phyloP scores from a whole-genome alignment of 1,140 invertebrate species.

The Anastrepha obliqua region DNA sequence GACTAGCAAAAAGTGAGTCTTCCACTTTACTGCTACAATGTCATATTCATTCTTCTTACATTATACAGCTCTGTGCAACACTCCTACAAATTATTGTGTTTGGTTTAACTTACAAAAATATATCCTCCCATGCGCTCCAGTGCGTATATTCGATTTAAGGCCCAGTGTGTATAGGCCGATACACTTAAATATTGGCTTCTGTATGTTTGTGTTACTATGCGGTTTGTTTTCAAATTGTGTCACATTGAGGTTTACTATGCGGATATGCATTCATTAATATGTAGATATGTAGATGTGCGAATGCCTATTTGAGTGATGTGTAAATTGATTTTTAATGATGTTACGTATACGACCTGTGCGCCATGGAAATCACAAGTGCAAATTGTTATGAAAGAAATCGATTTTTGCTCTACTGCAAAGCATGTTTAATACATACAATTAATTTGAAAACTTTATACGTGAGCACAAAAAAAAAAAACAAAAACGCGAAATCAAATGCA shows the following conservation, averaged over 20 bases:
- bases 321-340: constrained; percentile 34
- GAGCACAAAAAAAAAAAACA: too few species aligned
- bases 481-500: too few species aligned
- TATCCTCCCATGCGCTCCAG: too few species aligned
- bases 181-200: neutral
- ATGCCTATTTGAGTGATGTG: neutral
- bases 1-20: too few species aligned
- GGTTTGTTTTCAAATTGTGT: constrained; percentile 17
- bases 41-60: too few species aligned
- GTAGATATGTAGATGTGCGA: neutral
- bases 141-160: neutral
- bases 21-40: too few species aligned
- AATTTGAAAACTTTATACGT: too few species aligned
- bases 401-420: neutral
- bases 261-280: constrained; percentile 4
- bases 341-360: constrained; percentile 23
- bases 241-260: constrained; percentile 42
- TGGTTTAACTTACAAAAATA: too few species aligned
- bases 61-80: too few species aligned
- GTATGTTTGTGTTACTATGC: neutral
- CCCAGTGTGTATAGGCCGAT: neutral
- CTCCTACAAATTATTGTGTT: too few species aligned
- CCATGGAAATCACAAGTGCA: constrained; percentile 21
- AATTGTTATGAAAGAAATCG: constrained; percentile 5
- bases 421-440: neutral